Evolutionary conservation across 2,113 vertebrate genomes (phyloP).

Genomic region (Ptyas mucosa): DNA sequence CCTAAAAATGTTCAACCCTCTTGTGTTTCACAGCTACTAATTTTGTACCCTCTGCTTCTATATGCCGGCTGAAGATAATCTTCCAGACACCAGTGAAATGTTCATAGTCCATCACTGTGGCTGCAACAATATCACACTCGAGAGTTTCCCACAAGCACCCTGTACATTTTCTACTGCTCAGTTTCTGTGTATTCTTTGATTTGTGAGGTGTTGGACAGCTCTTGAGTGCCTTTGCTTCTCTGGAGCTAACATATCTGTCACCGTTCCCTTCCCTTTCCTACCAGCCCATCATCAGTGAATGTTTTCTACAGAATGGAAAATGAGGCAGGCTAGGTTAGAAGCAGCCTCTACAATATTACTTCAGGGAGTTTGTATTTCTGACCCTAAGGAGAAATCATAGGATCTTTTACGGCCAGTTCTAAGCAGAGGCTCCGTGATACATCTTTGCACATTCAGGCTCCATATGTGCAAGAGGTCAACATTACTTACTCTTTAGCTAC

Average conservation of each 20-base stretch:
- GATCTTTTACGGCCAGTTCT: neutral
- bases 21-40: neutral
- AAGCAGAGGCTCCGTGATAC: neutral
- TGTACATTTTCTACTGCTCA: neutral
- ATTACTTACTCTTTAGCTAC: constrained; percentile 78
- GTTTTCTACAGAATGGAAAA: neutral
- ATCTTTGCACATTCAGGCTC: neutral
- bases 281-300: neutral
- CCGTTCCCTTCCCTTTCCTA: neutral
- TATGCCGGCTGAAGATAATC: neutral
- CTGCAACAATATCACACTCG: neutral
- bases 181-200: neutral
- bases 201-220: neutral
- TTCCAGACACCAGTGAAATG: neutral
- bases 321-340: neutral
- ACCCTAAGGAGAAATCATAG: neutral
- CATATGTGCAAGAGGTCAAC: neutral
- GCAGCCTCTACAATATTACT: neutral
- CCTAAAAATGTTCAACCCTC: neutral
- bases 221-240: neutral
- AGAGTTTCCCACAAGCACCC: neutral
- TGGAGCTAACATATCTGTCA: neutral
- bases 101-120: neutral
- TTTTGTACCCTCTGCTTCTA: neutral
- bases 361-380: neutral